Conservation (phyloP, 2,888 invertebrate genomes). For the Hirtodrosophila histrioides region DNA sequence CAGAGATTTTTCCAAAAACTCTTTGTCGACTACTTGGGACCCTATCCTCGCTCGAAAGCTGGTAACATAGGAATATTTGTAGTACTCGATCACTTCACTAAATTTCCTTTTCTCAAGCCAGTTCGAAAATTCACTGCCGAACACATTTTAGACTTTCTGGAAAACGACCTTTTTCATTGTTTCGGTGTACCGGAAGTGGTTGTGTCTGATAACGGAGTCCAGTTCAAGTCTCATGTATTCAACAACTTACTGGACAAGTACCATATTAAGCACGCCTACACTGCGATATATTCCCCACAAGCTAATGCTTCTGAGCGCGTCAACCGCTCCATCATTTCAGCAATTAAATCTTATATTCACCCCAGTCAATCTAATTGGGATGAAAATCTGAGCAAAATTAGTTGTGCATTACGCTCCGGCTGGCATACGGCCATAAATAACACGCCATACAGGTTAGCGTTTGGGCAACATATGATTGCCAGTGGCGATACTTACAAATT, state of each 20-base stretch:
- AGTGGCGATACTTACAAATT: too few relatives aligned
- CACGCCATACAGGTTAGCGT: not conserved
- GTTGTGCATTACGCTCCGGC: too few relatives aligned
- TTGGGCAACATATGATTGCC: too few relatives aligned
- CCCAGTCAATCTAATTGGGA: not conserved
- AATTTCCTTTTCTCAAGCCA: not conserved
- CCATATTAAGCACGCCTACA: too few relatives aligned
- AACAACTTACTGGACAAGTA: too few relatives aligned
- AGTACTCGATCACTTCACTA: constrained; percentile 9
- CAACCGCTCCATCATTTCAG: not conserved
- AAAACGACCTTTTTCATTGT: too few relatives aligned
- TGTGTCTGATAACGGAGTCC: too few relatives aligned
- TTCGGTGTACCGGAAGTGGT: too few relatives aligned
- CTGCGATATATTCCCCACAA: not conserved
- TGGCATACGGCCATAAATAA: not conserved
- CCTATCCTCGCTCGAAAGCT: not conserved
- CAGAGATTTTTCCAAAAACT: not conserved
- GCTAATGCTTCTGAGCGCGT: not conserved
- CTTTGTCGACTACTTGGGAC: constrained; percentile 3
- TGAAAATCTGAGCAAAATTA: not conserved
- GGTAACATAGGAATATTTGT: constrained; percentile 21
- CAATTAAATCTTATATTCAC: not conserved
- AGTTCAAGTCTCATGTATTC: too few relatives aligned
- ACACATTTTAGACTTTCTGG: too few relatives aligned
- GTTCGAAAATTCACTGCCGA: constrained; percentile 5